A percentile compares a stretch with the other conserved stretches of the same genome.
phyloP scores from a whole-genome alignment of 2,888 invertebrate species.

The Parapristionchus giblindavisi region DNA sequence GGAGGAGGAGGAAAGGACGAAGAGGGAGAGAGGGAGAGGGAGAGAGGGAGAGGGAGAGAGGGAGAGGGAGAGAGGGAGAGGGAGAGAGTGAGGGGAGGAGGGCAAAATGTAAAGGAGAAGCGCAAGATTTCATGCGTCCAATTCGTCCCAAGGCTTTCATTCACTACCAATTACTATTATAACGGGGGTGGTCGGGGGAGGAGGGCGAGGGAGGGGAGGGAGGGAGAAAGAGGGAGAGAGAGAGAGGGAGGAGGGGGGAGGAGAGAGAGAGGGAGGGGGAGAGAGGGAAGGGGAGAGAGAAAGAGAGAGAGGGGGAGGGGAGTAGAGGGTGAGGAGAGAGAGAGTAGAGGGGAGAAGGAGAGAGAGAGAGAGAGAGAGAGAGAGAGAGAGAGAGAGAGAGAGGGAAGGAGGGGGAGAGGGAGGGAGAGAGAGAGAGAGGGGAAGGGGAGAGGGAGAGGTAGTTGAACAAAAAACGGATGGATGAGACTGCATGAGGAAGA shows the following conservation, averaged over 20 bases:
- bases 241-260: slow-evolving; percentile 7
- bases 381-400: slow-evolving; percentile 16
- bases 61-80: neutral
- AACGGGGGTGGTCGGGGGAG: neutral
- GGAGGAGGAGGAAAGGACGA: slow-evolving; percentile 24
- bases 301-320: neutral
- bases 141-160: neutral
- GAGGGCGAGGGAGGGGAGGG: neutral
- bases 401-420: slow-evolving; percentile 10
- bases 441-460: slow-evolving; percentile 1
- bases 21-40: slow-evolving; percentile 27
- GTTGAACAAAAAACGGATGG: slow-evolving; percentile 22
- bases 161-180: slow-evolving; percentile 29
- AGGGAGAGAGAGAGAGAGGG: slow-evolving; percentile 27
- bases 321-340: slow-evolving; percentile 12
- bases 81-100: neutral
- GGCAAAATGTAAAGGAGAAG: no score
- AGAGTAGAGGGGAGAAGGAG: slow-evolving; percentile 27
- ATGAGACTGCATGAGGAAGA: slow-evolving; percentile 32
- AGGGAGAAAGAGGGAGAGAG: slow-evolving; percentile 11
- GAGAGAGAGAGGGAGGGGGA: slow-evolving; percentile 9
- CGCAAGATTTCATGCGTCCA: neutral
- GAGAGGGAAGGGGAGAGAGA: slow-evolving; percentile 5
- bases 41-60: slow-evolving; percentile 29
- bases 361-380: slow-evolving; percentile 28